A percentile compares a stretch with the other conserved stretches of the same genome.
phyloP scores from a whole-genome alignment of 1,140 invertebrate genomes.

The Sitobion miscanthi region DNA sequence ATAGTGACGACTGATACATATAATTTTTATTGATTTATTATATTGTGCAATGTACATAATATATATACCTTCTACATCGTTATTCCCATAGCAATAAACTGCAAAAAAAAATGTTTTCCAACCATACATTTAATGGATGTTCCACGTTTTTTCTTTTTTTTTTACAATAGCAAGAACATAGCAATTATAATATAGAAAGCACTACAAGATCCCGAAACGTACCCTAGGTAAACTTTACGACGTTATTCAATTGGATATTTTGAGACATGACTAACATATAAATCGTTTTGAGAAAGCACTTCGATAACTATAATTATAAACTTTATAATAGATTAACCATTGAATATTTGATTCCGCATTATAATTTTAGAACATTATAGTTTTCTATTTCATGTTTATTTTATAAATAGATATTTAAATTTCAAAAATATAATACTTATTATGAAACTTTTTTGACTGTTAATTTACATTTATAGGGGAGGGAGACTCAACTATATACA shows the following conservation, averaged over 20 bases:
- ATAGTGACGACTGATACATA: not conserved
- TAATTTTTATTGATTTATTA: not conserved
- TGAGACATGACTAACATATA: not conserved
- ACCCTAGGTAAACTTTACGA: not conserved
- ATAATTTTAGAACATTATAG: not conserved
- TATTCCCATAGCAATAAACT: not conserved
- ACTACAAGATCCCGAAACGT: not conserved
- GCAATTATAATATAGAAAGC: not conserved
- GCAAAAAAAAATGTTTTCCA: not conserved
- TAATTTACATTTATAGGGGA: not conserved
- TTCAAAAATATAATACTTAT: not conserved
- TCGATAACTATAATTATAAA: not conserved
- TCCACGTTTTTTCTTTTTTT: not conserved
- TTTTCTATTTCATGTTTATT: not conserved
- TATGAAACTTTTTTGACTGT: not conserved
- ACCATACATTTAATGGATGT: not conserved
- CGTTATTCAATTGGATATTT: conserved; percentile 7
- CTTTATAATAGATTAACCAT: not conserved
- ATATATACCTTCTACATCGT: not conserved
- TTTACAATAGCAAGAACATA: not conserved
- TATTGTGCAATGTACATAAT: not conserved
- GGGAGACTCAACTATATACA: not conserved
- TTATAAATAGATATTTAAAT: not conserved
- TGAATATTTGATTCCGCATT: not conserved
- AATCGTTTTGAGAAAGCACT: not conserved